Evolutionary conservation across 2,888 invertebrate species (phyloP).

Genomic region (Cosmia pyralina): DNA sequence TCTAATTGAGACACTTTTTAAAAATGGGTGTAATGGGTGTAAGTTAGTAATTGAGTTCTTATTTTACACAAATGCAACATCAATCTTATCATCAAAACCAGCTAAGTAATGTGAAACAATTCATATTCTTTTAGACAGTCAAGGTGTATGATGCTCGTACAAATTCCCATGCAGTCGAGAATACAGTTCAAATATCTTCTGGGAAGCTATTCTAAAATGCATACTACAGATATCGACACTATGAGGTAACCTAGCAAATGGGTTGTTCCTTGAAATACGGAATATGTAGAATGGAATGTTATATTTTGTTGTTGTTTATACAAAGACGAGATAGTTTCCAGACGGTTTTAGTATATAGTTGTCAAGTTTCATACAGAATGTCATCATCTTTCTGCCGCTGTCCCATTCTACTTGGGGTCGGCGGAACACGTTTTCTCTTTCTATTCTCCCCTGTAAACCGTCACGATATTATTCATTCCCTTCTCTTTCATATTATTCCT

Average conservation of each 20-base stretch:
- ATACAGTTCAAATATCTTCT: constrained; percentile 38
- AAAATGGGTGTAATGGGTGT: too few relatives aligned
- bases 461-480: too few relatives aligned
- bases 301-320: not conserved
- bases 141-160: constrained; percentile 8
- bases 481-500: too few relatives aligned
- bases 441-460: too few relatives aligned
- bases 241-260: not conserved
- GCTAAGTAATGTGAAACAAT: not conserved
- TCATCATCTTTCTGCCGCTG: too few relatives aligned
- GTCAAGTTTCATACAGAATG: too few relatives aligned
- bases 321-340: not conserved
- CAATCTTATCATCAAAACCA: not conserved
- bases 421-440: too few relatives aligned
- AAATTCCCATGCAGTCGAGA: constrained; percentile 25
- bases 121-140: not conserved
- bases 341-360: not conserved
- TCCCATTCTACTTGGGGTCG: too few relatives aligned
- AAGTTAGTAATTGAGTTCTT: not conserved
- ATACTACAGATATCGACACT: constrained; percentile 8
- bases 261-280: constrained; percentile 11
- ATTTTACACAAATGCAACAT: not conserved
- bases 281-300: not conserved
- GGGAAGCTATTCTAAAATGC: constrained; percentile 16
- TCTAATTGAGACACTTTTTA: too few relatives aligned